Base-by-base conservation (phyloP, 2,797 vertebrate species). In the Cynopterus sphinx region DNA sequence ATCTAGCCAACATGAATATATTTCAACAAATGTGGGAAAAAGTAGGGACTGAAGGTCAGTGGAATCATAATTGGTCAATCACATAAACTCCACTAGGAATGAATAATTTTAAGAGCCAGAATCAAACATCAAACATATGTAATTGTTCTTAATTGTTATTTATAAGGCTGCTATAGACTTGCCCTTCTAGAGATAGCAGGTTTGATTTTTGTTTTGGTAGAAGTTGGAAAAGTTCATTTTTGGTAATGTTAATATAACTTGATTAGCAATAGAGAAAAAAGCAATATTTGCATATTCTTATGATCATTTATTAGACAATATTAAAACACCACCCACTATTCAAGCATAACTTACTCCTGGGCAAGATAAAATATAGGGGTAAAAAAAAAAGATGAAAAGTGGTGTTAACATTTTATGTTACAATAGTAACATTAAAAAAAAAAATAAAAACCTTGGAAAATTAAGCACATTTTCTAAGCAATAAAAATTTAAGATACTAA, bases 1-100 rank as follows among this genome's bases (percentile, higher is more conserved):
- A 95, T 96, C 68, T 90, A 97, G 91, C 93, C 91, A 97, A 96
- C 86, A 46, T 0, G 24, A 92, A 94, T 96, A 89, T 83, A 97
- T 53, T 73, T 96, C 33, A 96, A 7, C 79, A 84, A 94, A 96
- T 98, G 84, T 46, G 26, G n/a, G 28, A 49, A 84, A 53, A 79
- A 79, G 31, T 36, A 96, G 87, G 90, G 68, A 75, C 67, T 83
- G 91, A 95, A 92, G 84, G 55, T 68, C 49, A 46, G 96, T 78
- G 93, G 87, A 96, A 95, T 85, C 36, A 75, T 73, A 95, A 94
- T 68, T 94, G 87, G 65, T 65, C 46, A 97, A 46, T 74, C 78
- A 96, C 63, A 46, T 86, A 68, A 92, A 75, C 21, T 63, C 57
- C n/a, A 12, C 43, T 46, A 65, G 65, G 65, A 65, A 78, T 86